Percentiles rank a stretch among this genome's conserved stretches.
Evolutionary conservation across 2,888 invertebrate species (phyloP).

Genomic region (Rutpela maculata): DNA sequence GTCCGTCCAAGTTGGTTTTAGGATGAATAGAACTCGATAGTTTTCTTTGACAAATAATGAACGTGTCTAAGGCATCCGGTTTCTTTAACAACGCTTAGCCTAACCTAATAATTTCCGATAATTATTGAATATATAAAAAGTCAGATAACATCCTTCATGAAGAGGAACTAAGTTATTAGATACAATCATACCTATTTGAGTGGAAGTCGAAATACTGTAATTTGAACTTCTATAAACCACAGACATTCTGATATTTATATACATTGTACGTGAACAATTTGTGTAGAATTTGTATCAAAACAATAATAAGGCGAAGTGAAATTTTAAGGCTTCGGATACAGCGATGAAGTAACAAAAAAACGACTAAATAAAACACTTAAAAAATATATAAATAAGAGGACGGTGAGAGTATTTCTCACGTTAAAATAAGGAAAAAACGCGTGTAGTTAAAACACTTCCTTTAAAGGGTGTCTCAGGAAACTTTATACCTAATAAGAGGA

Average conservation of each 20-base stretch:
- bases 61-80: conserved; percentile 21
- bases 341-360: background rate
- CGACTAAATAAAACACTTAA: no score
- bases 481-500: no score
- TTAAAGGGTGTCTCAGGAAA: no score
- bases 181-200: conserved; percentile 36
- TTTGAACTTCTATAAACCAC: conserved; percentile 34
- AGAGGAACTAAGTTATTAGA: conserved; percentile 37
- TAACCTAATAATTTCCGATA: conserved; percentile 40
- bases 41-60: conserved; percentile 20
- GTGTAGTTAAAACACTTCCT: no score
- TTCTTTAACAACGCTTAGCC: conserved; percentile 17
- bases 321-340: background rate
- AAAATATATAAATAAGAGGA: no score
- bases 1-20: background rate
- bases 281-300: background rate
- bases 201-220: conserved; percentile 36
- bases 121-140: conserved; percentile 35
- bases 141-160: conserved; percentile 34
- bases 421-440: no score
- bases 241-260: conserved; percentile 13
- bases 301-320: background rate
- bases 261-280: background rate
- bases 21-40: conserved; percentile 4
- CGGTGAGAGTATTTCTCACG: no score